phyloP scores from a whole-genome alignment of 2,888 invertebrate species.

The Cryptocephalus primarius region DNA sequence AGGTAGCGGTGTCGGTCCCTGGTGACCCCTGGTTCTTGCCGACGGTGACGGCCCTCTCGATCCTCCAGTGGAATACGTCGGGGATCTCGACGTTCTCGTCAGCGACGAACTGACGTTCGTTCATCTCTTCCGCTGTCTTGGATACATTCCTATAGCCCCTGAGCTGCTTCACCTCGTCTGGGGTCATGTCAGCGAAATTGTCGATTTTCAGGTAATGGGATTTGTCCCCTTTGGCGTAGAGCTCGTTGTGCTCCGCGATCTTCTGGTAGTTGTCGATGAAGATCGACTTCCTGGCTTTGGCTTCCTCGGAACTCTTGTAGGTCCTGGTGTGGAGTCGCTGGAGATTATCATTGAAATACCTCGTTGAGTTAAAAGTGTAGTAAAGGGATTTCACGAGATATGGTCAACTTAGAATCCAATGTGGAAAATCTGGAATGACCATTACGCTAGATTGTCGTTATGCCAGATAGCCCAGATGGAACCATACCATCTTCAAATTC shows the following conservation, averaged over 20 bases:
- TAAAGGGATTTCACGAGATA: too few species aligned
- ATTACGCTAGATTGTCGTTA: too few species aligned
- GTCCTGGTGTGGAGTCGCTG: too few species aligned
- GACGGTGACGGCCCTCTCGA: conserved; percentile 30
- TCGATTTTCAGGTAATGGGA: conserved; percentile 30
- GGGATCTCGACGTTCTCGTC: conserved; percentile 31
- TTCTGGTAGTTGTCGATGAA: conserved; percentile 33
- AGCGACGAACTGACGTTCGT: conserved; percentile 14
- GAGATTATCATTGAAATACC: too few species aligned
- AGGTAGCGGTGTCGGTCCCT: background rate
- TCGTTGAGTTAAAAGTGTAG: too few species aligned
- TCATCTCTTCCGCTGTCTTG: too few species aligned
- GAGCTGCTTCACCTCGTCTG: conserved; percentile 25
- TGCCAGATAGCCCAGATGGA: too few species aligned
- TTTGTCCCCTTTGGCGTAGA: conserved; percentile 24
- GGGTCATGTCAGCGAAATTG: conserved; percentile 30
- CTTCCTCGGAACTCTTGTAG: conserved; percentile 18
- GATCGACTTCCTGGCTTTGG: conserved; percentile 26
- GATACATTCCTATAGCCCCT: conserved; percentile 29
- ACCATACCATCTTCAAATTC: too few species aligned
- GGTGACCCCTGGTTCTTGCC: conserved; percentile 32
- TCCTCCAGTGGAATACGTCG: conserved; percentile 31
- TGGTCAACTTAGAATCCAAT: too few species aligned
- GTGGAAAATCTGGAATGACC: too few species aligned
- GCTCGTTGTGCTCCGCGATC: conserved; percentile 28